These are phyloP conservation scores for Microplitis manilae DNA, from an alignment of 2,888 invertebrate species.

Conservation along the genomic window DNA sequence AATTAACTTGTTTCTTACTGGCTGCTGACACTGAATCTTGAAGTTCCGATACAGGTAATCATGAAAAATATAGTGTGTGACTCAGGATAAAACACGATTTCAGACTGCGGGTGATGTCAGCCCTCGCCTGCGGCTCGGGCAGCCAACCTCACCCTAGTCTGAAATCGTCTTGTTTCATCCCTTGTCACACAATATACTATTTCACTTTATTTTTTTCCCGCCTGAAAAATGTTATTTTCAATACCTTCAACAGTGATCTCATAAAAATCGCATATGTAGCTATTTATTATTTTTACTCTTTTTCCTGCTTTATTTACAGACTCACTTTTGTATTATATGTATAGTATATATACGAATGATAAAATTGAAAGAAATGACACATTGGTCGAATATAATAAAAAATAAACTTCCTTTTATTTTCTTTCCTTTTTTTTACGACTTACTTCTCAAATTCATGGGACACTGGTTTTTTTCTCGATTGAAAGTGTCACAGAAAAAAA, in stretches of 20 bases:
- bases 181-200: no score
- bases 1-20: no score
- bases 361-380: not conserved
- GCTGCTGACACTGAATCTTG: no score
- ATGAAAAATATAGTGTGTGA: no score
- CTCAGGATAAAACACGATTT: no score
- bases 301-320: conserved; percentile 6
- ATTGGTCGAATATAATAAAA: conserved; percentile 3
- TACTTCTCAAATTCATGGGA: not conserved
- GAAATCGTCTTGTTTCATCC: no score
- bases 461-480: conserved; percentile 30
- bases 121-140: no score
- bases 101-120: no score
- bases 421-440: not conserved
- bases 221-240: conserved; percentile 34
- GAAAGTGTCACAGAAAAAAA: conserved; percentile 12
- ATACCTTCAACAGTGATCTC: conserved; percentile 14
- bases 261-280: conserved; percentile 1
- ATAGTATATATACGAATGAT: not conserved
- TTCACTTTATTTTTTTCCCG: conserved; percentile 14
- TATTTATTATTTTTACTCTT: not conserved
- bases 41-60: no score
- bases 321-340: not conserved
- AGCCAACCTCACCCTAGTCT: no score
- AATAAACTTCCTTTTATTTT: conserved; percentile 29